Evolutionary conservation across 2,888 invertebrate genomes (phyloP), one percentile per base, ranked within the genome.

Genomic region (Oxyscelio sp.): DNA sequence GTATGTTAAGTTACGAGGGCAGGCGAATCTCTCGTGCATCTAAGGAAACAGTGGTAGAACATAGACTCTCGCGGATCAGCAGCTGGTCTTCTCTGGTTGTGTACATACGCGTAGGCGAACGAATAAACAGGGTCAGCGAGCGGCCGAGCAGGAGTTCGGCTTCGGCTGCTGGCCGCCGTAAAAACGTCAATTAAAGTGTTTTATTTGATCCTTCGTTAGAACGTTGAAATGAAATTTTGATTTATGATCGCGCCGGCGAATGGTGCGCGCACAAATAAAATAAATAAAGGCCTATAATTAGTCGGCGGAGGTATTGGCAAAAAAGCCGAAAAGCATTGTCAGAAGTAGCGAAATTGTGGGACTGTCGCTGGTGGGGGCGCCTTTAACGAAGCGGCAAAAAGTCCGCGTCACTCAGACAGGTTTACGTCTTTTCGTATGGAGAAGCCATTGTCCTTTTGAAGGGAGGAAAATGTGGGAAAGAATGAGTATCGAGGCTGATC

Each of bases 191-290:
- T 94, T 94, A 94, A 94, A 94, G 94, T 94, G 94, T 94, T 94
- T 94, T 94, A 94, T 94, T 94, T 94, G 94, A 94, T 94, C 94
- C 94, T 94, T 94, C 94, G 94, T 94, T 94, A 94, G 93, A 94
- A 94, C 94, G 94, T 94, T 94, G 94, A 94, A 94, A 94, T 94
- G 94, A 94, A 94, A 94, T 94, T 94, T 94, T 94, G 94, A 94
- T 94, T 94, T 94, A 94, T 92, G 91, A 85, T 91, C 54, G 66
- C 78, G 81, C 61, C 79, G 50, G 87, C 77, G 83, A 87, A 86
- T 75, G 84, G 78, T 85, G 87, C 65, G 85, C 83, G 88, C 84
- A 85, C 84, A 86, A 93, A 94, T 93, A 92, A 94, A 93, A 93
- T 92, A 94, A 93, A 94, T 94, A 94, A 91, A 90, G 90, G 90